A percentile compares a stretch with the other conserved stretches of the same genome.
These are phyloP conservation scores for Dolichotis patagonum DNA, from an alignment of 2,113 vertebrate genomes.

Conservation along the genomic window DNA sequence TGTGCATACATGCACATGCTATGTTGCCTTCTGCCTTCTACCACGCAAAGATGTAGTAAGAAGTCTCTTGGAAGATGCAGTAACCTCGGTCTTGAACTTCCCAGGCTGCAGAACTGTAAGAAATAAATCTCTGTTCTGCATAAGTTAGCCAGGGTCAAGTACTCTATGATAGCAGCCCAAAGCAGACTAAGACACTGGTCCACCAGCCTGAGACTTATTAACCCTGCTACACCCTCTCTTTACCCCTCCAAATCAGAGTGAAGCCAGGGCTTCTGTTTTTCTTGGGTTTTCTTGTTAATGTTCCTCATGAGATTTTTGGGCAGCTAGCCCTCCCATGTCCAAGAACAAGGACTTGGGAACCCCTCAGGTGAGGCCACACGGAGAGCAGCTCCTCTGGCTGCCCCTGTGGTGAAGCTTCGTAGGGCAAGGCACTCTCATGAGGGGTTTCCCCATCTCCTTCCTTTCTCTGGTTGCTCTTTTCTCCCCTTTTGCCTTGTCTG, in stretches of 20 bases:
- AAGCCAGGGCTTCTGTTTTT: not conserved
- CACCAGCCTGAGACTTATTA: not conserved
- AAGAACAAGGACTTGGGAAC: slow-evolving; percentile 30
- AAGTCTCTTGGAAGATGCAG: not conserved
- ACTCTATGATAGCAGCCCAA: not conserved
- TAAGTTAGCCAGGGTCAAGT: not conserved
- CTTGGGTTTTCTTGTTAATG: slow-evolving; percentile 12
- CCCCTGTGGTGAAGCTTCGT: not conserved
- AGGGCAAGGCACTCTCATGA: not conserved
- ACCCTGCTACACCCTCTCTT: not conserved
- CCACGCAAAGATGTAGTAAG: not conserved
- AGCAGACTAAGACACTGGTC: not conserved
- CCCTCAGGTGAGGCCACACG: not conserved
- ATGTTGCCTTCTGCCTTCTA: not conserved
- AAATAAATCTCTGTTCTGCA: not conserved
- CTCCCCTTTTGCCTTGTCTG: not conserved
- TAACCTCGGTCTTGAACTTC: not conserved
- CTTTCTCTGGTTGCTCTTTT: not conserved
- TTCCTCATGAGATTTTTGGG: not conserved
- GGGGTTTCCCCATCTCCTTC: not conserved
- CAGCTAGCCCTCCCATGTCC: not conserved
- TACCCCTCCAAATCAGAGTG: not conserved
- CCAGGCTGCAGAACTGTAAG: not conserved
- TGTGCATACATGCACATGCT: not conserved
- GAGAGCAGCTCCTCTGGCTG: not conserved